A percentile compares a stretch with the other conserved stretches of the same genome.
Conservation (phyloP, 92 coral and sea anemone genomes). For the Phenganax subtilis region DNA sequence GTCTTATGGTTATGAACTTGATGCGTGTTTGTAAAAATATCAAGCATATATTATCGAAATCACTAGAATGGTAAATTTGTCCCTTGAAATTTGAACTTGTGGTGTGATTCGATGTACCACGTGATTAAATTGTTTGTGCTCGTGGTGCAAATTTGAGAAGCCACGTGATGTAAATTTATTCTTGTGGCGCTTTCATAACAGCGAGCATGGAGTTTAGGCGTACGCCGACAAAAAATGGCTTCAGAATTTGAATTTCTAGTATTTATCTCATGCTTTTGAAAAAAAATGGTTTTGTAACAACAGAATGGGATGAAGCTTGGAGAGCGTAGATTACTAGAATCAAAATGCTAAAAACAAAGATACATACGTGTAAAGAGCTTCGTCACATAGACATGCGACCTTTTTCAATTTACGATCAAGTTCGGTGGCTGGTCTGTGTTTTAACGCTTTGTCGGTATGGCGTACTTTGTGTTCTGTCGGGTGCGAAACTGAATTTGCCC, state of each 20-base stretch:
- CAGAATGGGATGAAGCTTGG: no score
- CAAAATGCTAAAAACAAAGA: no score
- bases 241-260: neutral
- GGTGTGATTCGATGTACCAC: neutral
- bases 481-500: neutral
- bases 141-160: neutral
- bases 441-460: conserved; percentile 1
- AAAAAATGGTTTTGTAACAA: no score
- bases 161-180: neutral
- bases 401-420: neutral
- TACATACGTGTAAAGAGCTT: neutral
- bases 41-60: neutral
- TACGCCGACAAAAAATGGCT: no score
- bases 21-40: no score
- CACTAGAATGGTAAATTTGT: neutral
- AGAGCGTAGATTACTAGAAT: no score
- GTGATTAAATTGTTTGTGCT: neutral
- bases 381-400: no score
- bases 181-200: neutral
- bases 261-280: no score
- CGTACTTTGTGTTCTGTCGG: neutral
- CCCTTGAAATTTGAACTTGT: neutral
- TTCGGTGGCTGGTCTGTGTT: neutral
- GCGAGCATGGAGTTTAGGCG: no score
- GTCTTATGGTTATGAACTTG: no score